phyloP scores from a whole-genome alignment of 2,888 invertebrate species.

The Dolichomitus sp. region DNA sequence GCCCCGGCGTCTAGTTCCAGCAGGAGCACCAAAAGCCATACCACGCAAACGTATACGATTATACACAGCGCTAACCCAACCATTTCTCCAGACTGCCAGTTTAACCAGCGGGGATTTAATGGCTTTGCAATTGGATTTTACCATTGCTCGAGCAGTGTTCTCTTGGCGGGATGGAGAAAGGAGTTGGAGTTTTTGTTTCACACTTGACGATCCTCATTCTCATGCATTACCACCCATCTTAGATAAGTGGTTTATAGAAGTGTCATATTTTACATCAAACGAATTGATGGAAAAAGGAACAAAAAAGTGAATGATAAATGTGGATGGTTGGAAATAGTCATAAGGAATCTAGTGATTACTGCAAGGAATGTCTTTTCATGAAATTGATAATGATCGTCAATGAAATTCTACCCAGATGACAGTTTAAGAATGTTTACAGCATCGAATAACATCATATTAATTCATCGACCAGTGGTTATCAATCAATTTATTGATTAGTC shows the following conservation, averaged over 20 bases:
- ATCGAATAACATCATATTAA: no score
- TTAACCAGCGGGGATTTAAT: slow-evolving; percentile 83
- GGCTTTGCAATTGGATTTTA: slow-evolving; percentile 86
- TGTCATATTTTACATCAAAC: background rate
- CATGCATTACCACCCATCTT: background rate
- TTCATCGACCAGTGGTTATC: no score
- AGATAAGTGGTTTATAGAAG: background rate
- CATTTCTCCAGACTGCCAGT: slow-evolving; percentile 74
- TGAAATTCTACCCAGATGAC: no score
- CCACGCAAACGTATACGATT: slow-evolving; percentile 39
- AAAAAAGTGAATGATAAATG: background rate
- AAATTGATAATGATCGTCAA: no score
- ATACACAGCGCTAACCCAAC: slow-evolving; percentile 49
- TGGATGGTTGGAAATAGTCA: no score
- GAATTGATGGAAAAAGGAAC: background rate
- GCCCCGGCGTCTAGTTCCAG: slow-evolving; percentile 76
- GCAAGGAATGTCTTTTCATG: no score
- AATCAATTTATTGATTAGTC: no score
- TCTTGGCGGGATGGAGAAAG: slow-evolving; percentile 73
- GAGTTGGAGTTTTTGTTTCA: slow-evolving; percentile 78
- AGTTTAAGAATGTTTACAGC: no score
- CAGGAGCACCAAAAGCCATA: slow-evolving; percentile 37
- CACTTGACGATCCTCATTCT: slow-evolving; percentile 79
- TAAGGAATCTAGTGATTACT: no score
- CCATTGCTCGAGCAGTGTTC: slow-evolving; percentile 80